Conservation (phyloP, 92 coral and sea anemone genomes). For the Phenganax stokvisi region DNA sequence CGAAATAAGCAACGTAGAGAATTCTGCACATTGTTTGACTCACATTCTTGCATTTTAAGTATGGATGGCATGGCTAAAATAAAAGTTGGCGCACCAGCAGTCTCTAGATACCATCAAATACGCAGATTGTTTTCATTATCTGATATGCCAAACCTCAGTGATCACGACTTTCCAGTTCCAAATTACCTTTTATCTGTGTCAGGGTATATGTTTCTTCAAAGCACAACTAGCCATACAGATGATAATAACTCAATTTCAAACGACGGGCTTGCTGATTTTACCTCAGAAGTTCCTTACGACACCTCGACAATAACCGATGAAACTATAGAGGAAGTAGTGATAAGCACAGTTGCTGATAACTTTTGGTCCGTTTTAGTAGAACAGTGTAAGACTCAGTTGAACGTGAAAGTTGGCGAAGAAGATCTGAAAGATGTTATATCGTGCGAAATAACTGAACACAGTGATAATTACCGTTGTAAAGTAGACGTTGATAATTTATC, state of each 20-base stretch:
- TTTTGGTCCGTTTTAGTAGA: slow-evolving; percentile 15
- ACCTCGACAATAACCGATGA: background rate
- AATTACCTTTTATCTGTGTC: slow-evolving; percentile 44
- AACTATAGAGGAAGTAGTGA: slow-evolving; percentile 1
- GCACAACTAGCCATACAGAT: background rate
- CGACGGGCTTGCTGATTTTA: background rate
- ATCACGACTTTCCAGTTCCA: slow-evolving; percentile 38
- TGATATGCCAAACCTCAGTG: slow-evolving; percentile 37
- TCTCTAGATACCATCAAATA: slow-evolving; percentile 40
- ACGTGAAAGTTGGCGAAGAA: slow-evolving; percentile 8
- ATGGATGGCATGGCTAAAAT: slow-evolving; percentile 37
- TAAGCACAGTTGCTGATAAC: slow-evolving; percentile 7
- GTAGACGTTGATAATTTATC: slow-evolving; percentile 6
- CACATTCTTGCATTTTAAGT: slow-evolving; percentile 23
- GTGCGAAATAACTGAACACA: background rate
- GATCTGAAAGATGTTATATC: slow-evolving; percentile 17
- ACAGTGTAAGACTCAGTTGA: slow-evolving; percentile 10
- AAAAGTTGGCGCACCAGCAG: slow-evolving; percentile 39
- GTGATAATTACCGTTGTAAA: slow-evolving; percentile 1
- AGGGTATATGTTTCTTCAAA: slow-evolving; percentile 46
- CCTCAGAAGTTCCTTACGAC: slow-evolving; percentile 3
- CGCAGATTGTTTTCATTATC: slow-evolving; percentile 25
- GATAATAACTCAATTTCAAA: background rate
- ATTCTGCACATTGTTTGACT: slow-evolving; percentile 17
- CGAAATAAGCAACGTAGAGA: slow-evolving; percentile 9